Evolutionary conservation across 2,113 vertebrate genomes (phyloP).

Genomic region (Hippocampus barbouri): DNA sequence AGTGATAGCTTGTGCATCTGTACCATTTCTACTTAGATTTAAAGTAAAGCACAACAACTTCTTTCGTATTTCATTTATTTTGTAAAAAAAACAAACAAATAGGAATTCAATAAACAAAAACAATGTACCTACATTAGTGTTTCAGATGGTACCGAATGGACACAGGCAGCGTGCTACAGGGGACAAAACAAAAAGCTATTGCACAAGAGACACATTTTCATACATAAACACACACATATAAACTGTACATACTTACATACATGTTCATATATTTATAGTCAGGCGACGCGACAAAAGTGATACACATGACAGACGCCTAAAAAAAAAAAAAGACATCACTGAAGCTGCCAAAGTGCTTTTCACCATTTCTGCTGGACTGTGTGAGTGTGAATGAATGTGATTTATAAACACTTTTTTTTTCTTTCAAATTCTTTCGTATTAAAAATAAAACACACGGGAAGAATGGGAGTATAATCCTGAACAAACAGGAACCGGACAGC

Average conservation of each 20-base stretch:
- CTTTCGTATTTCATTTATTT: conserved; percentile 68
- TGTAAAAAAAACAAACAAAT: conserved; percentile 63
- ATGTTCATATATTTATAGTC: conserved; percentile 56
- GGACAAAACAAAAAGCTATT: conserved; percentile 74
- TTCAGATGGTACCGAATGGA: conserved; percentile 76
- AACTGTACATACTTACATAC: conserved; percentile 62
- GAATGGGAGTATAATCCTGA: conserved; percentile 54
- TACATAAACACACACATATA: conserved; percentile 72
- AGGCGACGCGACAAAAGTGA: conserved; percentile 39
- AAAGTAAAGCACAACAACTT: conserved; percentile 13
- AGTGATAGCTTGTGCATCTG: conserved; percentile 26
- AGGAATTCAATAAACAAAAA: conserved; percentile 70
- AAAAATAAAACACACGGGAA: conserved; percentile 44
- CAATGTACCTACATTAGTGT: conserved; percentile 80
- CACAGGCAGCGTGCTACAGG: conserved; percentile 76
- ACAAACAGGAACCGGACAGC: conserved; percentile 65
- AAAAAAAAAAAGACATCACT: conserved; percentile 48
- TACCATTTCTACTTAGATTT: conserved; percentile 20
- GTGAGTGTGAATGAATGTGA: conserved; percentile 34
- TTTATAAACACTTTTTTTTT: not conserved
- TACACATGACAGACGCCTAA: conserved; percentile 48
- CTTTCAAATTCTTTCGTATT: conserved; percentile 7
- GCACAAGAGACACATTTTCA: conserved; percentile 72
- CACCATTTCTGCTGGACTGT: conserved; percentile 57
- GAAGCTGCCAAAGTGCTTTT: conserved; percentile 80